Conservation (phyloP, 2,113 vertebrate genomes). For the Hippopotamus amphibius region DNA sequence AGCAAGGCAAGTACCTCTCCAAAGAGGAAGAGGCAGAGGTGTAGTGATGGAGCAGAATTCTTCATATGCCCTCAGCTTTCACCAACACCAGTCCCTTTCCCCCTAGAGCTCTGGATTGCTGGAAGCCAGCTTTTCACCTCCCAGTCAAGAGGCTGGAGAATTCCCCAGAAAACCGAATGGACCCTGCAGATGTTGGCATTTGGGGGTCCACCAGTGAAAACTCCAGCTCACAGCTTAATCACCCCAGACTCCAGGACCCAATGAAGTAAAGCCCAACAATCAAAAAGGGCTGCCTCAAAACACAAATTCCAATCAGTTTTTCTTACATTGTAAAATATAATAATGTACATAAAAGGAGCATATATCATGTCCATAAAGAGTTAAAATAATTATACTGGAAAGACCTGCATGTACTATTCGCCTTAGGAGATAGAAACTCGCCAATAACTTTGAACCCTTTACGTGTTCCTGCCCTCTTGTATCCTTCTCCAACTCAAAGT, state of each 20-base stretch:
- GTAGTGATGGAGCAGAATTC: background rate
- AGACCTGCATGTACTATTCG: background rate
- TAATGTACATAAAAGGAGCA: background rate
- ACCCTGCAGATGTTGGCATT: background rate
- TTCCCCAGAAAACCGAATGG: background rate
- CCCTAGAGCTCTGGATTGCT: background rate
- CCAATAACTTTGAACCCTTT: background rate
- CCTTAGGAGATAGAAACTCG: background rate
- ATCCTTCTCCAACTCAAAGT: conserved; percentile 50
- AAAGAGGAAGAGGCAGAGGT: background rate
- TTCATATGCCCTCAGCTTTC: fast-evolving
- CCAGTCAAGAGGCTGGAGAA: background rate
- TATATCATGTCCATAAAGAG: background rate
- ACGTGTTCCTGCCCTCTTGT: background rate
- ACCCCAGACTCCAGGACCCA: background rate
- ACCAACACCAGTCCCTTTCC: background rate
- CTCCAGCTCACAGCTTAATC: background rate
- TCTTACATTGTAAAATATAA: background rate
- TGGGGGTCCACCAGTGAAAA: background rate
- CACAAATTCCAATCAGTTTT: background rate
- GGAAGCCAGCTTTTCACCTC: background rate
- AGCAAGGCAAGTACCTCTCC: background rate
- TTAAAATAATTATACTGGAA: conserved; percentile 42
- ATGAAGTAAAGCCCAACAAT: background rate
- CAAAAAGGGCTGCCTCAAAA: background rate